Conservation (phyloP, 2,888 invertebrate genomes). For the Alloplasta piceator region DNA sequence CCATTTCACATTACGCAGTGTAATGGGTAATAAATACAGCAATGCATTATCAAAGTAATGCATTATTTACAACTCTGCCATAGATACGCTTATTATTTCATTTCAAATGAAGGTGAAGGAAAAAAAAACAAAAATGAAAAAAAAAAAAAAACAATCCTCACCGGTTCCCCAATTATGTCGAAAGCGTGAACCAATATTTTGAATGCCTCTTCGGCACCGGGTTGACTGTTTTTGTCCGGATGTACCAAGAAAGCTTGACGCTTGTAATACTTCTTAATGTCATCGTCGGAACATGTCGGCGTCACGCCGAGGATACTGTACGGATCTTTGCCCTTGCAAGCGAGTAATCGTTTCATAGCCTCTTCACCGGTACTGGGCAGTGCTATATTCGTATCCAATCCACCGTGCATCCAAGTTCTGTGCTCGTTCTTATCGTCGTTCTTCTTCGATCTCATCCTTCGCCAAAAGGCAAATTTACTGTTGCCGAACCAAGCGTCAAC, state of each 20-base stretch:
- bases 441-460: slow-evolving; percentile 84
- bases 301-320: slow-evolving; percentile 96
- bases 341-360: slow-evolving; percentile 95
- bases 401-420: slow-evolving; percentile 84
- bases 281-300: slow-evolving; percentile 94
- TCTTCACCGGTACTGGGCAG: slow-evolving; percentile 96
- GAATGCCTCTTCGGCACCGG: slow-evolving; percentile 98
- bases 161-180: slow-evolving; percentile 96
- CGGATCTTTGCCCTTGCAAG: slow-evolving; percentile 98
- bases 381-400: slow-evolving; percentile 89
- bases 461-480: slow-evolving; percentile 86
- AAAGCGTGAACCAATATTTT: slow-evolving; percentile 98
- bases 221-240: slow-evolving; percentile 97
- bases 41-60: too few relatives aligned
- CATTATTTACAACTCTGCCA: too few relatives aligned
- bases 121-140: too few relatives aligned
- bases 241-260: slow-evolving; percentile 97
- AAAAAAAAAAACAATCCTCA: slow-evolving; percentile 81
- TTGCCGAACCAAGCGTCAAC: slow-evolving; percentile 86
- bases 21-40: too few relatives aligned
- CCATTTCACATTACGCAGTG: too few relatives aligned
- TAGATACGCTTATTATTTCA: too few relatives aligned
- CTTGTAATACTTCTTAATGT: slow-evolving; percentile 97
- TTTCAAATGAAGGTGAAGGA: too few relatives aligned
- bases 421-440: slow-evolving; percentile 83